phyloP scores from a whole-genome alignment of 2,797 vertebrate species.

The Merluccius polli region DNA sequence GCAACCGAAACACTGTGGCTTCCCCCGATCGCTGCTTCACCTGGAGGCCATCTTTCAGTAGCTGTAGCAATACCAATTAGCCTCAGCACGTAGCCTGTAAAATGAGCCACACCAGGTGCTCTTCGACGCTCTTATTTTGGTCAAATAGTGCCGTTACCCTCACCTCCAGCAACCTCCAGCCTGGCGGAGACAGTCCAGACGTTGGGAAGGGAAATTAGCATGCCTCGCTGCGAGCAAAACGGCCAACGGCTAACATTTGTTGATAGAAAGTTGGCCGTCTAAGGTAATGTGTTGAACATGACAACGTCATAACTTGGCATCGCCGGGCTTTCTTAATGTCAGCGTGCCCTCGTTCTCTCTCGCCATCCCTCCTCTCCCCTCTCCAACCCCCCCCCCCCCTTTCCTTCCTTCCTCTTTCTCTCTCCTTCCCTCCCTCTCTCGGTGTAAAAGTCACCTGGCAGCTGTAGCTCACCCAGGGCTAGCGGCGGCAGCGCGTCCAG shows the following conservation, averaged over 20 bases:
- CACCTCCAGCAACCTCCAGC: not conserved
- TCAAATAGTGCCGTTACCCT: not conserved
- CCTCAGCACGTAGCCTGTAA: too few relatives aligned
- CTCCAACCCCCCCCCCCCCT: not conserved
- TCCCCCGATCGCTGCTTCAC: too few relatives aligned
- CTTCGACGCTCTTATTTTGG: not conserved
- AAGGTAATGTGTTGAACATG: conserved; percentile 20
- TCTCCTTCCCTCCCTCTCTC: conserved; percentile 30
- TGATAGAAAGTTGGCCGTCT: not conserved
- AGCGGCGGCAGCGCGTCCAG: conserved; percentile 56
- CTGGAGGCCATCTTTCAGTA: too few relatives aligned
- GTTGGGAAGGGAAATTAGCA: not conserved
- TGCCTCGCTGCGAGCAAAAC: not conserved
- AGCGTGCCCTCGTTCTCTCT: conserved; percentile 33
- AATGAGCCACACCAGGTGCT: not conserved
- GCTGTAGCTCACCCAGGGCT: conserved; percentile 79
- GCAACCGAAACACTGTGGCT: too few relatives aligned
- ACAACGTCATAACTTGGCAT: conserved; percentile 35
- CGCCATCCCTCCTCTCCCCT: conserved; percentile 20
- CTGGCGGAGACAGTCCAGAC: not conserved
- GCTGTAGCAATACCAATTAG: too few relatives aligned
- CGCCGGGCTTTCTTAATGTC: conserved; percentile 54
- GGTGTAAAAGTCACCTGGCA: conserved; percentile 76
- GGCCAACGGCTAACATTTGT: not conserved
- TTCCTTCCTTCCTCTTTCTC: conserved; percentile 32